These are phyloP conservation scores for Catocala nupta DNA, from an alignment of 2,888 invertebrate species.

Conservation along the genomic window DNA sequence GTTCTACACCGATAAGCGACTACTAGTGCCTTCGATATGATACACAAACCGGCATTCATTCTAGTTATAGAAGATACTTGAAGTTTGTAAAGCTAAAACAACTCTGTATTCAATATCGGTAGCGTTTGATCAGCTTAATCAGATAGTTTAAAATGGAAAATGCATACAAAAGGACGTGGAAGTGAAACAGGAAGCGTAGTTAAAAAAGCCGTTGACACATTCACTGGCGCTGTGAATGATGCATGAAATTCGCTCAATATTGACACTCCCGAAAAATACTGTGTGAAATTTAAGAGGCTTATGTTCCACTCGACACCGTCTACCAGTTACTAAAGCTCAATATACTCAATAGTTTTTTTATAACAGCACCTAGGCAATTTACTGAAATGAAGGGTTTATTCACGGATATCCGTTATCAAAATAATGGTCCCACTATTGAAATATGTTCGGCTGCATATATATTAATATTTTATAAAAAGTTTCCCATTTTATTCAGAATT, in stretches of 20 bases:
- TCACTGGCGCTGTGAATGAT: slow-evolving; percentile 28
- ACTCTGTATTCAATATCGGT: not conserved
- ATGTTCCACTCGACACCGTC: slow-evolving; percentile 10
- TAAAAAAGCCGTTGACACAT: slow-evolving; percentile 27
- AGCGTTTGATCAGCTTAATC: not conserved
- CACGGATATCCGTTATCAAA: slow-evolving; percentile 8
- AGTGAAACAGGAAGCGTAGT: slow-evolving; percentile 12
- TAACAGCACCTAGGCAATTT: slow-evolving; percentile 6
- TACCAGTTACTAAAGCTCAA: slow-evolving; percentile 3
- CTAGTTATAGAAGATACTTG: not conserved
- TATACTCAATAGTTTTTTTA: slow-evolving; percentile 1
- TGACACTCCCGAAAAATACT: slow-evolving; percentile 27
- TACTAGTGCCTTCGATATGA: slow-evolving; percentile 3
- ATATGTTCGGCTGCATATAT: slow-evolving; percentile 3
- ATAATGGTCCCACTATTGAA: slow-evolving; percentile 6
- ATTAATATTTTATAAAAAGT: slow-evolving; percentile 8
- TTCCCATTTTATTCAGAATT: not conserved
- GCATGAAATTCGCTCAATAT: slow-evolving; percentile 38
- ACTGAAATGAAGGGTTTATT: slow-evolving; percentile 3
- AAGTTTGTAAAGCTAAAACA: not conserved
- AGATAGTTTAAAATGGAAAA: slow-evolving; percentile 1
- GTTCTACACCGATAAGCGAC: slow-evolving; percentile 4
- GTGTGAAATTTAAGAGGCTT: slow-evolving; percentile 26
- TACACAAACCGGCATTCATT: not conserved
- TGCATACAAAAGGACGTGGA: slow-evolving; percentile 9